Percentiles rank a stretch among this genome's conserved stretches.
Evolutionary conservation across 2,113 vertebrate genomes (phyloP).

Genomic region (Eubucco bourcierii): DNA sequence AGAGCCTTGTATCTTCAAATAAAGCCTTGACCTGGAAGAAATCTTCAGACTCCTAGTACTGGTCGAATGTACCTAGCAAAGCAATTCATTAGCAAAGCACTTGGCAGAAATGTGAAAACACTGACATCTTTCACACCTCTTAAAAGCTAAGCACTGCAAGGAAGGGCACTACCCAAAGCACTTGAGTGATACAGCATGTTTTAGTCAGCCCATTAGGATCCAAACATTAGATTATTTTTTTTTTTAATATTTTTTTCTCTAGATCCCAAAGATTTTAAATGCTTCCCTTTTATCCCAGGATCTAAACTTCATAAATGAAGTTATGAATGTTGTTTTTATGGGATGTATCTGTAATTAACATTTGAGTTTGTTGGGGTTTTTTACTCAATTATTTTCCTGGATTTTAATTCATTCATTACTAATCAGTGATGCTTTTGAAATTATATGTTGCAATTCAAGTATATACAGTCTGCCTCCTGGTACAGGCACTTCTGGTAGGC

Average conservation of each 20-base stretch:
- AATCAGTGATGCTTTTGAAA: neutral
- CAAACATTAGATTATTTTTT: neutral
- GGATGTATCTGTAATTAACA: neutral
- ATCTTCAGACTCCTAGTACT: neutral
- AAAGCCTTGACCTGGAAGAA: conserved; percentile 62
- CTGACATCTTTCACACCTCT: neutral
- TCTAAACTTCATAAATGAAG: neutral
- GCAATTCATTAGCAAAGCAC: conserved; percentile 1
- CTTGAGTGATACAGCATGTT: neutral
- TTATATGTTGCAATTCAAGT: neutral
- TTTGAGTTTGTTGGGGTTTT: neutral
- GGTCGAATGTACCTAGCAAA: neutral
- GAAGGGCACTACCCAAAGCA: neutral
- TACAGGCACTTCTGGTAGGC: neutral
- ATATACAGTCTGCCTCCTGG: neutral
- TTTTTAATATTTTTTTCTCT: neutral
- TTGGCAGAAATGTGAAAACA: neutral
- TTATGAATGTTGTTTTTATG: neutral
- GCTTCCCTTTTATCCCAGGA: neutral
- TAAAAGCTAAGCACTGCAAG: neutral
- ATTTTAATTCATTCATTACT: neutral
- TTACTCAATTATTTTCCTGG: no score
- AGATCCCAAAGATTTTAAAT: neutral
- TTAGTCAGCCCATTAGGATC: neutral
- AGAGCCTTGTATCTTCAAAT: neutral